Base-by-base conservation (phyloP, 2,888 invertebrate genomes). In the Tiphia femorata region DNA sequence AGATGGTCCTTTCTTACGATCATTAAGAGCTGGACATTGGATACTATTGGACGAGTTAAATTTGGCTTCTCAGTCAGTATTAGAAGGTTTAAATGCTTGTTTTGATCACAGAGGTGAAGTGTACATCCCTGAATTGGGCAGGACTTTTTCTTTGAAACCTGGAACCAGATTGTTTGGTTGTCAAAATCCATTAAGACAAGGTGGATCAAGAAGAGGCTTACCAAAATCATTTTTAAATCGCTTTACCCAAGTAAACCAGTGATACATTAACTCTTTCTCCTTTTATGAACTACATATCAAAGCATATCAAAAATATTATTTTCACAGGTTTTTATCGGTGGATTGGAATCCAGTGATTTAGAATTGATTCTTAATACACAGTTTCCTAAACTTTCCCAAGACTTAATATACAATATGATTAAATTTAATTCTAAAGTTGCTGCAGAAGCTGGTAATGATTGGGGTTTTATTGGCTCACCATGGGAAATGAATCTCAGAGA, bases 401-500 rank as follows among this genome's bases (percentile, higher is more conserved):
- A 89, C 35, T 82, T 93, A 12, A 82, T 95, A 4, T 79, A 84
- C 1, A 88, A 87, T 68, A 93, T 98, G 87, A 91, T 97, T 0
- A 82, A 86, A 38, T 96, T 97, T 74, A 96, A 95, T 67, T 87
- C 89, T 58, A 85, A 85, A 79, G 82, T 95, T 3, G 87, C 88
- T 0, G 81, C 86, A 8, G 90, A 91, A 75, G 88, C 92, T 10
- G 86, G 88, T 1, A 85, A 87, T 35, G 77, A 80, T 1, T 95
- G 94, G 88, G 97, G 93, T 0, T 89, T 90, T 68, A 88, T 86
- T 76, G 97, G 98, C 0, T 90, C 93, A 0, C 98, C 98, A 0
- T 98, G 95, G 92, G 98, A 99, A 84, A 95, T 98, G 85, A 99
- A 99, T 85, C 86, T 99, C 41, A 88, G 99, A 72, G 99, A 99